Evolutionary conservation across 1,140 invertebrate species (phyloP).

Genomic region (Neodiprion virginianus): DNA sequence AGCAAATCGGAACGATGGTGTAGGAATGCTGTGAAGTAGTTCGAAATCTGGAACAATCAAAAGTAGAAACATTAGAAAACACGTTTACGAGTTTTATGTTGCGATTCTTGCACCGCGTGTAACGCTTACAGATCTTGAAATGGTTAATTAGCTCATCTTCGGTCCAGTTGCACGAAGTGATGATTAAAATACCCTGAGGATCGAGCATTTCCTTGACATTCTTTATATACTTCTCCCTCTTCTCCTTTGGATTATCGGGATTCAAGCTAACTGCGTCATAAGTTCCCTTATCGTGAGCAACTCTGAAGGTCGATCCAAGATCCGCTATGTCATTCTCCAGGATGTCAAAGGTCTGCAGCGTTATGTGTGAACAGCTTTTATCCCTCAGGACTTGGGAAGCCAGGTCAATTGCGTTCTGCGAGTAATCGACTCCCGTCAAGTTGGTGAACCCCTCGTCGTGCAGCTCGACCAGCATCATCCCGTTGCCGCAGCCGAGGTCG

Average conservation of each 20-base stretch:
- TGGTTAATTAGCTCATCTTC: conserved; percentile 79
- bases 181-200: conserved; percentile 74
- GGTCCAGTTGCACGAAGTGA: conserved; percentile 97
- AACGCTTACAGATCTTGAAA: conserved; percentile 67
- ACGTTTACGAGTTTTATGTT: conserved; percentile 21
- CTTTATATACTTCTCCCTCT: conserved; percentile 72
- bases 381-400: conserved; percentile 71
- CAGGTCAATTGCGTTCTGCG: conserved; percentile 76
- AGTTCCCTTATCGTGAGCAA: conserved; percentile 90
- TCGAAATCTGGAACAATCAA: conserved; percentile 66
- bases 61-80: conserved; percentile 27
- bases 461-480: conserved; percentile 81
- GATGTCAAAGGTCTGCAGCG: conserved; percentile 70
- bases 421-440: conserved; percentile 87
- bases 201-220: conserved; percentile 69
- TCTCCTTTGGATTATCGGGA: conserved; percentile 70
- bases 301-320: conserved; percentile 60
- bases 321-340: conserved; percentile 48
- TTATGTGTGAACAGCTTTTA: conserved; percentile 58
- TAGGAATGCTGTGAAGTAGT: conserved; percentile 71
- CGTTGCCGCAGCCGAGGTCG: conserved; percentile 90
- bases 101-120: conserved; percentile 4
- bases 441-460: conserved; percentile 76
- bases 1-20: conserved; percentile 84
- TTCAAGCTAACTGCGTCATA: conserved; percentile 90